phyloP scores from a whole-genome alignment of 2,888 invertebrate genomes.

The Biston stratarius region DNA sequence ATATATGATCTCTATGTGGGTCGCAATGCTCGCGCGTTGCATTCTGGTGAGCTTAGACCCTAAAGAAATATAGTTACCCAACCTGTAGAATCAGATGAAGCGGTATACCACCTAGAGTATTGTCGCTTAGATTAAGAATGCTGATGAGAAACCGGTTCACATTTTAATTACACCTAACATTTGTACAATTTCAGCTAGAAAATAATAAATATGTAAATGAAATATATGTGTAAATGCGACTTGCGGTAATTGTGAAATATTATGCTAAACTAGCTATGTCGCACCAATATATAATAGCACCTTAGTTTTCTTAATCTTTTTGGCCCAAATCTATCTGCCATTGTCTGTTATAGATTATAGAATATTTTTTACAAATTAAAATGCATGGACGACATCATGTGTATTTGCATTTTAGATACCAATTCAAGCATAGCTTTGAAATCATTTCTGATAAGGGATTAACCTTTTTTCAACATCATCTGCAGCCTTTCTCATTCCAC shows the following conservation, averaged over 20 bases:
- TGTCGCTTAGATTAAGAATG: constrained; percentile 19
- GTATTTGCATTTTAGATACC: no score
- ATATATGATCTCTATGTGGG: background rate
- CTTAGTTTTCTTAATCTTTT: background rate
- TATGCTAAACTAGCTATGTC: background rate
- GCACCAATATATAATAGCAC: background rate
- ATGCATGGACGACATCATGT: no score
- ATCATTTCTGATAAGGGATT: no score
- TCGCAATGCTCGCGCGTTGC: background rate
- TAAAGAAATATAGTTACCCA: constrained; percentile 34
- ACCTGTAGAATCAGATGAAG: constrained; percentile 21
- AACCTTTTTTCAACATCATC: no score
- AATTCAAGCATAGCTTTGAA: no score
- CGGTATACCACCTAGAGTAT: constrained; percentile 40
- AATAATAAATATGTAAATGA: constrained; percentile 19
- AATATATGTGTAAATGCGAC: constrained; percentile 11
- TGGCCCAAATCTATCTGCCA: background rate
- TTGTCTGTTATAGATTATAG: background rate
- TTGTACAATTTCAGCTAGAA: constrained; percentile 17
- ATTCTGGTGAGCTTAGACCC: background rate
- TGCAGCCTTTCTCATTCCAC: no score
- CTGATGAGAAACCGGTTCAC: constrained; percentile 31
- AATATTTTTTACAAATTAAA: no score
- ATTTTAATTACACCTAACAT: constrained; percentile 21
- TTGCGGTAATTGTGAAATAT: constrained; percentile 4